Conservation (phyloP, 2,797 vertebrate species). For the Ibycter americanus region DNA sequence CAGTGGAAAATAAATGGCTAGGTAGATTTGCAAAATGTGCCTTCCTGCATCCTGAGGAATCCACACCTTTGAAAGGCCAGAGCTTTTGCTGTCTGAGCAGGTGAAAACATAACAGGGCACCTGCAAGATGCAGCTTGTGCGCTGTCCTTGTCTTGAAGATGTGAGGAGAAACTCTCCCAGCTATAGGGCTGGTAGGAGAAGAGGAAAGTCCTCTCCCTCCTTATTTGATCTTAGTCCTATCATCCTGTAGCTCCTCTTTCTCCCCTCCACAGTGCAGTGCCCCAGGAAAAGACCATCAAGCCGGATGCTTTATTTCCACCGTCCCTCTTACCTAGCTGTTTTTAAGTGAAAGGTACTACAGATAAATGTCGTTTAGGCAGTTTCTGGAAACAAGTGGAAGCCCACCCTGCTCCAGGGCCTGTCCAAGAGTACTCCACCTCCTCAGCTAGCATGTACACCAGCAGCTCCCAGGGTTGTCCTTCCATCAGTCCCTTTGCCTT, state of each 20-base stretch:
- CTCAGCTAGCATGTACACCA: not conserved
- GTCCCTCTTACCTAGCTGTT: not conserved
- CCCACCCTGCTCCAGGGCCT: not conserved
- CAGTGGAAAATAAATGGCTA: not conserved
- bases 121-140: not conserved
- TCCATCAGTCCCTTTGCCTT: not conserved
- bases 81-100: not conserved
- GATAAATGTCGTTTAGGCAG: not conserved
- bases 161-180: not conserved
- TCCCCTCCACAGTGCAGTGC: not conserved
- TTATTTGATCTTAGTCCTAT: not conserved
- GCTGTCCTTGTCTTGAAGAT: not conserved
- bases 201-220: not conserved
- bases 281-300: not conserved
- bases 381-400: not conserved
- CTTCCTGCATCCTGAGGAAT: not conserved
- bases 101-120: not conserved
- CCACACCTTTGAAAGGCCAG: not conserved
- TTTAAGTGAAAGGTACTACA: not conserved
- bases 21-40: not conserved
- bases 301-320: not conserved
- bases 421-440: not conserved
- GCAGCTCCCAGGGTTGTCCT: not conserved
- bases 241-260: not conserved
- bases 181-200: not conserved